Evolutionary conservation across 1,140 invertebrate species (phyloP), one percentile per base, ranked within the genome.

Genomic region (Cyphomyrmex costatus): DNA sequence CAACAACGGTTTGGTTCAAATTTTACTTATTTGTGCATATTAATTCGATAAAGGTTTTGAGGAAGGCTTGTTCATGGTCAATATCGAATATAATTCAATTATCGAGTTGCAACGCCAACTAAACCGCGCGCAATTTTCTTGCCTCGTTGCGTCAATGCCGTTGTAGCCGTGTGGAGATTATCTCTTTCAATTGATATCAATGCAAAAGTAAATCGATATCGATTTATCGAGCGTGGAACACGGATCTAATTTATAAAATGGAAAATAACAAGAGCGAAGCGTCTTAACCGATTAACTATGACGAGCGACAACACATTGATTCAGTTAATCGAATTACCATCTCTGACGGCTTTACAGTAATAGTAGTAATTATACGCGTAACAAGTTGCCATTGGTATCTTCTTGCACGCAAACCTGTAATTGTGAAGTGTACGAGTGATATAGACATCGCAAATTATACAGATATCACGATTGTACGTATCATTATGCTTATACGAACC

Each of bases 31-130:
- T 80, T 36, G n/a, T 42, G 70, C 58, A 71, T 61, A 58, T 73
- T 85, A 73, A 85, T 88, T 73, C 24, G 63, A 85, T 88, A 65
- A 71, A n/a, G 61, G 21, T 42, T n/a, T 46, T 46, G 36, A 7
- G 24, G 7, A 14, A 24, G 7, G 3, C 12, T 33, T 1, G 61
- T 65, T 65, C 19, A 33, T 33, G 10, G 65, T 16, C 46, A 42
- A 80, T 80, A 83, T 73, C 30, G 36, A 21, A 56, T 65, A 80
- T 78, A 73, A 85, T 61, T 78, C 33, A 53, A 85, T 88, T 82
- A 70, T 86, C 51, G 49, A 42, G n/a, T 49, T 42, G 24, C 27
- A 53, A 84, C 56, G 42, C 27, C 33, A 36, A 56, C 51, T 12
- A 61, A 84, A 88, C 61, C 71, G 78, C 16, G 53, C 19, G 33